Evolutionary conservation across 2,888 invertebrate species (phyloP).

Genomic region (Baronia brevicornis): DNA sequence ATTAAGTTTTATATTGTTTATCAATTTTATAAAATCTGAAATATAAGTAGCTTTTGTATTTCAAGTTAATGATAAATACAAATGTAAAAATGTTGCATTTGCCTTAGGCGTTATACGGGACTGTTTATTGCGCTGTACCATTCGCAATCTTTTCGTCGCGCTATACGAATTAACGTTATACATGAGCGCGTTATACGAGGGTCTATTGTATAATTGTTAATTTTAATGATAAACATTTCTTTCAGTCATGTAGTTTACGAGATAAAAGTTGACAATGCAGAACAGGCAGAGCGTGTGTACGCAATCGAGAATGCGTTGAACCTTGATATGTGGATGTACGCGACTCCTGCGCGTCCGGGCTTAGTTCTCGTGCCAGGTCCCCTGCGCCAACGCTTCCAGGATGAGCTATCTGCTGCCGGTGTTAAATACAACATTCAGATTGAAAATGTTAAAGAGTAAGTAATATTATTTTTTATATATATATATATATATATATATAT

Average conservation of each 20-base stretch:
- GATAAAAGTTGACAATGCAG: slow-evolving; percentile 28
- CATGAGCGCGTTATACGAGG: too few species aligned
- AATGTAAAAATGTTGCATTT: too few species aligned
- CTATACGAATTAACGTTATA: too few species aligned
- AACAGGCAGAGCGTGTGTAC: slow-evolving; percentile 25
- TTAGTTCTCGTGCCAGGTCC: slow-evolving; percentile 18
- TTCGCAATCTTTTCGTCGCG: too few species aligned
- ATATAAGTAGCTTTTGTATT: too few species aligned
- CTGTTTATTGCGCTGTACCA: too few species aligned
- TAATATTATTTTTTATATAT: neutral
- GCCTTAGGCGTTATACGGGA: too few species aligned
- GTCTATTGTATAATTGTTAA: too few species aligned
- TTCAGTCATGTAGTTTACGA: slow-evolving; percentile 39
- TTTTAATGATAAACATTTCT: slow-evolving; percentile 1
- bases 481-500: neutral
- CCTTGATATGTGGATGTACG: slow-evolving; percentile 16
- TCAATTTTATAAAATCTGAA: too few species aligned
- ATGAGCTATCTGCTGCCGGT: slow-evolving; percentile 3
- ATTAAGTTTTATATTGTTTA: too few species aligned
- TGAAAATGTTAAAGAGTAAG: slow-evolving; percentile 16
- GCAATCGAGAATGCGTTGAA: slow-evolving; percentile 11
- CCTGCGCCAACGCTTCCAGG: slow-evolving; percentile 11
- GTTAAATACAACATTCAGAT: slow-evolving; percentile 14
- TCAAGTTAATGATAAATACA: too few species aligned
- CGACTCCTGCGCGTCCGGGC: slow-evolving; percentile 30